Base-by-base conservation (phyloP, 2,113 vertebrate genomes). In the Hystrix brachyura region DNA sequence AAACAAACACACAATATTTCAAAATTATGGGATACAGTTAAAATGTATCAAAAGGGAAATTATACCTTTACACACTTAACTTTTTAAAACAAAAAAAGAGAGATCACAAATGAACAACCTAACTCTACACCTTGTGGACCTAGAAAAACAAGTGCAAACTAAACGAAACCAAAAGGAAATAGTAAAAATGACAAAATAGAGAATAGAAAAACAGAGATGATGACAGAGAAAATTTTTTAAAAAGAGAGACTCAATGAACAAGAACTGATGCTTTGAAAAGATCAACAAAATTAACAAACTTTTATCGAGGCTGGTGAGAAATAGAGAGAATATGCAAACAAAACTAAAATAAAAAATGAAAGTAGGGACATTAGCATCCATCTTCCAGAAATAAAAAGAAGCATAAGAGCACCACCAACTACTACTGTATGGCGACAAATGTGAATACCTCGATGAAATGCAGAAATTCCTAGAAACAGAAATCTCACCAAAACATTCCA, bases 21-120 rank as follows among this genome's bases (percentile, higher is more conserved):
- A 72, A 92, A 91, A 91, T n/a, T 43, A 92, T 25, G 21, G 46
- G 57, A 80, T 38, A 6, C 57, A 74, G n/a, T 74, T 38, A 95
- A 95, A 87, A 5, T 57, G 62, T 92, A 7, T 29, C 11, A 71
- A 87, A 48, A 91, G 32, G 64, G 27, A 64, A 95, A 92, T 81
- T 65, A 82, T 3, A 94, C 46, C 67, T 46, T 15, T 57, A 87
- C 65, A 59, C 48, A 81, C 55, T 92, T 87, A 59, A 29, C 51
- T 85, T 86, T 38, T 38, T 38, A 38, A 38, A 38, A 51, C 21
- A 85, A 91, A 94, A 71, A 25, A 78, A 78, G 32, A 84, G 43
- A 90, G 32, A 91, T 51, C 32, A 82, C 78, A 87, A 82, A 83
- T 64, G 32, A 91, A 55, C 38, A 95, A 38, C 38, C 59, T 87